Base-by-base conservation (phyloP, 2,113 vertebrate species). In the Festucalex cinctus region DNA sequence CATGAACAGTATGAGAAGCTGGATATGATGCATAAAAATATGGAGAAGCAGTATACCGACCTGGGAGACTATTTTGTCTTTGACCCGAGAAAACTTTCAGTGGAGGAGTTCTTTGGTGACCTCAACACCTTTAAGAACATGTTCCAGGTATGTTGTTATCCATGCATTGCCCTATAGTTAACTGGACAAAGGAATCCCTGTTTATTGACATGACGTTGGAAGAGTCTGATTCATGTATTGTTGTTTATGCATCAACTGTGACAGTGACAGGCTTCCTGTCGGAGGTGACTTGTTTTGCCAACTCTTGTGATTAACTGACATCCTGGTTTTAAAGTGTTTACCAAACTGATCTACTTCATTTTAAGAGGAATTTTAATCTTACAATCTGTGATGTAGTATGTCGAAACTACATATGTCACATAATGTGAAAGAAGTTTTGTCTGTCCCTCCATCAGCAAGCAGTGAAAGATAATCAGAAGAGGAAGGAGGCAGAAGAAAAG, bases 71-170 rank as follows among this genome's bases (percentile, higher is more conserved):
- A 88, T 74, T 95, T 93, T 81, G 88, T 96, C 51, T 95, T 95
- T 76, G 88, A 94, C 76, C 85, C 92, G 1, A 93, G 85, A 69
- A 95, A 95, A 56, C 73, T 92, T 0, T 85, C 90, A 6, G 74
- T 92, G 16, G 94, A 92, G 78, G 93, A 95, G 75, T 89, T 96
- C 74, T 96, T 95, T 46, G 88, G 87, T 0, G 94, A 95, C 73
- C 85, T 95, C 59, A 92, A 90, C 84, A 95, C 89, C 86, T 96
- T 97, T 53, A 93, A 83, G 80, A 95, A 88, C 81, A 95, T 92
- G 91, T 94, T 98, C 83, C 84, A 93, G 93, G 94, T 96, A 70
- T 8, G 88, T 72, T 35, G 36, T 36, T 39, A 24, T 68, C 35
- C 66, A 48, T 71, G 0, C 32, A 61, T 41, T 32, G 14, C 39